A percentile compares a stretch with the other conserved stretches of the same genome.
Conservation (phyloP, 2,888 invertebrate genomes). For the Polydrusus tereticollis region DNA sequence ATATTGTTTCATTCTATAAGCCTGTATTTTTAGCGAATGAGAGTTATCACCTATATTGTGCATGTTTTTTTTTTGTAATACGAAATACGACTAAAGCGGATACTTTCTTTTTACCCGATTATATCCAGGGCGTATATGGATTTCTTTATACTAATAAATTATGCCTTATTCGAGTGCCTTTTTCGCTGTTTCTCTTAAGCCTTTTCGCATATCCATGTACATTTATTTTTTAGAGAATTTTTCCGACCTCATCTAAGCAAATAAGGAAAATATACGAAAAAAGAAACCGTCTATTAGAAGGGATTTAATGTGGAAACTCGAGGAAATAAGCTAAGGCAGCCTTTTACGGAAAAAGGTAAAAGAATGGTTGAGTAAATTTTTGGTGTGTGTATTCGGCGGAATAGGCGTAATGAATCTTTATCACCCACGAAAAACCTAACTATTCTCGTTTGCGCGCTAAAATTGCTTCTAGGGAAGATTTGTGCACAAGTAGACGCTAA, state of each 20-base stretch:
- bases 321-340: background rate
- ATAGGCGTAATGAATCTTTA: slow-evolving; percentile 68
- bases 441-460: slow-evolving; percentile 61
- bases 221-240: too few relatives aligned
- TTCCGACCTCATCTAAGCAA: background rate
- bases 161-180: too few relatives aligned
- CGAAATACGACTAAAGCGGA: too few relatives aligned
- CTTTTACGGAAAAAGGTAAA: slow-evolving; percentile 17
- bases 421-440: slow-evolving; percentile 68
- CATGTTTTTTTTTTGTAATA: too few relatives aligned
- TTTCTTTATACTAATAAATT: too few relatives aligned
- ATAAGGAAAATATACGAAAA: background rate
- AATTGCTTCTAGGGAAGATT: slow-evolving; percentile 39
- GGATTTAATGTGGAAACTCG: slow-evolving; percentile 9
- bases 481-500: background rate
- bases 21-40: too few relatives aligned
- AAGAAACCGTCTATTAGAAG: slow-evolving; percentile 12
- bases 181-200: too few relatives aligned
- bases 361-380: slow-evolving; percentile 54
- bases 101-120: too few relatives aligned
- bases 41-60: too few relatives aligned
- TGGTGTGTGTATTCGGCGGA: slow-evolving; percentile 60
- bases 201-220: too few relatives aligned
- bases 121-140: too few relatives aligned
- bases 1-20: too few relatives aligned